These are phyloP conservation scores for Clavelina lepadiformis DNA, from an alignment of 23 tunicate genomes.

Conservation along the genomic window DNA sequence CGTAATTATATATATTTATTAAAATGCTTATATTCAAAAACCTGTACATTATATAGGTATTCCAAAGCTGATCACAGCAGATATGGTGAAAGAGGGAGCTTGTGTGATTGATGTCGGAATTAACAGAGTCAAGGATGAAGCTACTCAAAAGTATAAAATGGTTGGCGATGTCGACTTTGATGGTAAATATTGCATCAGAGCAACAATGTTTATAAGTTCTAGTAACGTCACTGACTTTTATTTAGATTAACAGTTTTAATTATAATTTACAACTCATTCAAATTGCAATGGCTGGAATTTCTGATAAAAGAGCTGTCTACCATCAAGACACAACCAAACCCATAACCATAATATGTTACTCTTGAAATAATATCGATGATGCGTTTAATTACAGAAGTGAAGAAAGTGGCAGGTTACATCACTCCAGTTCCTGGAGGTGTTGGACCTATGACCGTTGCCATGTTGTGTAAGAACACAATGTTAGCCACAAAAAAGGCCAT, in stretches of 20 bases:
- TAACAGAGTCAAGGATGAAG: conserved; percentile 62
- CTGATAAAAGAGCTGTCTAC: too few relatives aligned
- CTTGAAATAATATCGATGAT: background rate
- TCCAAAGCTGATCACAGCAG: conserved; percentile 82
- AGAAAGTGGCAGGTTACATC: conserved; percentile 85
- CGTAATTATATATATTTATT: background rate
- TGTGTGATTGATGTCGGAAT: conserved; percentile 95
- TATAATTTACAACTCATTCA: too few relatives aligned
- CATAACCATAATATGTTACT: too few relatives aligned
- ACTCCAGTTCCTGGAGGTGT: conserved; percentile 99
- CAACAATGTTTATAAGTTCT: too few relatives aligned
- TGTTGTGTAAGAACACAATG: conserved; percentile 84
- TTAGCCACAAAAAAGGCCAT: conserved; percentile 48
- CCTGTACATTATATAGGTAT: conserved; percentile 31
- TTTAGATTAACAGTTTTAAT: too few relatives aligned
- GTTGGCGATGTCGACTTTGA: conserved; percentile 97
- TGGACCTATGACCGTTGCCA: conserved; percentile 98
- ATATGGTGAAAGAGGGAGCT: conserved; percentile 92
- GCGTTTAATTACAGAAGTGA: conserved; percentile 41
- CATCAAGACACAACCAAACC: too few relatives aligned
- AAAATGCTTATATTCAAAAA: background rate
- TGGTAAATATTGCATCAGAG: too few relatives aligned
- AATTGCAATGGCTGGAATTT: too few relatives aligned
- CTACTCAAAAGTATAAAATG: conserved; percentile 62
- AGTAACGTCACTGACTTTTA: too few relatives aligned